phyloP scores from a whole-genome alignment of 2,797 vertebrate genomes.

The Gymnoscopelus microlampas region DNA sequence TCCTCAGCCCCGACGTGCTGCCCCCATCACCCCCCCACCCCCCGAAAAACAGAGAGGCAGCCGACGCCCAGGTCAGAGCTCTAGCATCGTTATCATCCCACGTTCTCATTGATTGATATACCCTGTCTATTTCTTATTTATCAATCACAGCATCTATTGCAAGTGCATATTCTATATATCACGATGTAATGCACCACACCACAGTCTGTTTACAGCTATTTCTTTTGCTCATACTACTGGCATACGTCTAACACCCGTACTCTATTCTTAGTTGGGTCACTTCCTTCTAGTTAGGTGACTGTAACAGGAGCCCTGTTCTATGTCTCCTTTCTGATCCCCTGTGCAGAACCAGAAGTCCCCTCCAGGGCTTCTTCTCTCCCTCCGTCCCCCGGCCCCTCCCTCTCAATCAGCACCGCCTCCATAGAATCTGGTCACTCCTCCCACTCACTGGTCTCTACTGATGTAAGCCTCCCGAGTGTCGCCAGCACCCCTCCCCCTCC shows the following conservation, averaged over 20 bases:
- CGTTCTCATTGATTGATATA: not conserved
- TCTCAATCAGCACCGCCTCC: constrained; percentile 88
- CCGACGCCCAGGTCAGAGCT: constrained; percentile 70
- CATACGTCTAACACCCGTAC: constrained; percentile 39
- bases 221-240: constrained; percentile 34
- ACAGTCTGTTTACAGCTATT: not conserved
- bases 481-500: constrained; percentile 90
- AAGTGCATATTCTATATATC: not conserved
- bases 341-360: constrained; percentile 75
- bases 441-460: constrained; percentile 83
- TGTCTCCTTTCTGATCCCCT: constrained; percentile 26
- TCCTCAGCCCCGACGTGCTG: constrained; percentile 86
- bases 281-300: constrained; percentile 36
- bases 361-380: constrained; percentile 74
- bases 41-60: constrained; percentile 88
- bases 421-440: constrained; percentile 86
- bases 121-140: not conserved
- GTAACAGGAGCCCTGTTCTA: constrained; percentile 55
- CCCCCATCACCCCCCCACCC: constrained; percentile 89
- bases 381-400: constrained; percentile 83
- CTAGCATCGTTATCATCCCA: not conserved
- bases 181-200: not conserved
- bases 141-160: not conserved
- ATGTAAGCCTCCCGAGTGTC: constrained; percentile 86
- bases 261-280: constrained; percentile 69